Conservation (phyloP, 1,140 invertebrate genomes). For the Macrocentrus cingulum region DNA sequence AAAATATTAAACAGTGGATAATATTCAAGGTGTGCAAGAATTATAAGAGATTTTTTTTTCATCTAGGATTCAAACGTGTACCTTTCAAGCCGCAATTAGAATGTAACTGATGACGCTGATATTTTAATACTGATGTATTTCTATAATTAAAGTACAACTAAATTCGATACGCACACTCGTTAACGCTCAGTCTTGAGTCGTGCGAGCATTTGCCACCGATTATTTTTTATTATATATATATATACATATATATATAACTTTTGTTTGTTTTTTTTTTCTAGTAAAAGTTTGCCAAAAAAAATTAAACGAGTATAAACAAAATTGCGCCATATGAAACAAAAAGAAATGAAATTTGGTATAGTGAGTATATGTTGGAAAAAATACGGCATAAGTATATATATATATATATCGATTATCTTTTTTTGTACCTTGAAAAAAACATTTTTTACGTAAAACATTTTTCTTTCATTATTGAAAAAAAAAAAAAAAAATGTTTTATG, state of each 20-base stretch:
- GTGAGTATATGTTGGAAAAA: neutral
- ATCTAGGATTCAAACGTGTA: slow-evolving; percentile 10
- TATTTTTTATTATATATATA: slow-evolving; percentile 11
- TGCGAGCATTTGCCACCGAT: slow-evolving; percentile 12
- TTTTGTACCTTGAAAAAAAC: too few species aligned
- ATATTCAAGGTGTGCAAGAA: too few species aligned
- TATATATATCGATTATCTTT: too few species aligned
- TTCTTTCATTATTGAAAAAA: too few species aligned
- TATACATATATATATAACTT: neutral
- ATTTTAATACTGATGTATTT: slow-evolving; percentile 38
- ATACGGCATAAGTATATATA: neutral
- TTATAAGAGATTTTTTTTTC: neutral
- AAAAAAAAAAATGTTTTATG: too few species aligned
- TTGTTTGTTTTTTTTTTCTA: slow-evolving; percentile 4
- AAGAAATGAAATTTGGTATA: too few species aligned
- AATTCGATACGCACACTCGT: slow-evolving; percentile 17
- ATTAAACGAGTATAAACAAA: neutral
- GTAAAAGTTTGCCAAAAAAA: slow-evolving; percentile 5
- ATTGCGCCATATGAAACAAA: too few species aligned
- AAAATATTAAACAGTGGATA: slow-evolving; percentile 16
- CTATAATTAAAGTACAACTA: slow-evolving; percentile 26
- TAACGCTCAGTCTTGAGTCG: slow-evolving; percentile 25
- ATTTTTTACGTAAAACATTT: too few species aligned
- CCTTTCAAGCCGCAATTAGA: slow-evolving; percentile 25
- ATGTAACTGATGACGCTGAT: slow-evolving; percentile 26